Conservation (phyloP, 2,888 invertebrate genomes). For the Plebejus argus region DNA sequence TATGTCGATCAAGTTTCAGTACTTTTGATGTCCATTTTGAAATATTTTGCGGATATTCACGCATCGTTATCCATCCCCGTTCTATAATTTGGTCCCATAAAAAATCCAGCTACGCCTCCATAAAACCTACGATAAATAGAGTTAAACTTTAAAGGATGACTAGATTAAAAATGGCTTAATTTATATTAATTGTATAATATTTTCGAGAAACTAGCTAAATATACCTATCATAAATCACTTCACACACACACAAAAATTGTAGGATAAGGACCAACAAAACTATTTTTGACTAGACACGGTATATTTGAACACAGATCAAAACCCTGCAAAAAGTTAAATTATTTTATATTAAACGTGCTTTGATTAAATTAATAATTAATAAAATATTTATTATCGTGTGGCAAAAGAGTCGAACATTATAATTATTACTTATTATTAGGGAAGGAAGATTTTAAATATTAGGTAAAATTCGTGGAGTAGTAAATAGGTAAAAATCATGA, state of each 20-base stretch:
- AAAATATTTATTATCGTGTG: neutral
- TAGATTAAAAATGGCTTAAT: constrained; percentile 47
- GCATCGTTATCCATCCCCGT: constrained; percentile 53
- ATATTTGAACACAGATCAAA: constrained; percentile 59
- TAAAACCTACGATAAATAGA: constrained; percentile 46
- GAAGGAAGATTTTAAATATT: neutral
- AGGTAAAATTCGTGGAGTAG: neutral
- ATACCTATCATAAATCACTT: constrained; percentile 40
- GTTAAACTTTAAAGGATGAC: constrained; percentile 52
- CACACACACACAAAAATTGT: constrained; percentile 17
- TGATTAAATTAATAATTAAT: neutral
- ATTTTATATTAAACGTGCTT: constrained; percentile 38
- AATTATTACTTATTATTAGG: neutral
- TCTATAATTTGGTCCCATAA: constrained; percentile 67
- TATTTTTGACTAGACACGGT: constrained; percentile 51
- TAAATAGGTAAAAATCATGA: neutral
- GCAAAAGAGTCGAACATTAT: neutral
- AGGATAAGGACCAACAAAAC: constrained; percentile 20
- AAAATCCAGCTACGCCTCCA: constrained; percentile 71
- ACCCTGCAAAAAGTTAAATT: constrained; percentile 57
- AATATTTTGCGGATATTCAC: constrained; percentile 41
- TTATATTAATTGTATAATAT: constrained; percentile 34
- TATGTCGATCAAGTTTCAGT: no score
- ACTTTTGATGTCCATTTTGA: neutral
- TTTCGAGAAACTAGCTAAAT: constrained; percentile 38